Evolutionary conservation across 2,113 vertebrate species (phyloP).

Genomic region (Aplodontia rufa): DNA sequence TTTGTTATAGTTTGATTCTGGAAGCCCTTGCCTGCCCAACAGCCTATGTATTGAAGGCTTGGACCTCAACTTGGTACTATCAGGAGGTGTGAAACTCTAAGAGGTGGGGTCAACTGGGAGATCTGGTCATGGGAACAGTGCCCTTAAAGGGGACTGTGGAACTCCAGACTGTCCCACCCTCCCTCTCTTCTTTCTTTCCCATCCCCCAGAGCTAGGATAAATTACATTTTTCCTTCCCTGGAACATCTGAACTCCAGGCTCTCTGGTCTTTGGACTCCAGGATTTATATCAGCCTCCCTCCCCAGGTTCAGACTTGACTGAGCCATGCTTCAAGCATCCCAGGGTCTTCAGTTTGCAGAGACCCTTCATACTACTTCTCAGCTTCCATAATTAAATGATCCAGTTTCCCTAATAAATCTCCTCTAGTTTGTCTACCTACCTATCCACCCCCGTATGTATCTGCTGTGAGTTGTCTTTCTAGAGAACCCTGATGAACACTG

Average conservation of each 20-base stretch:
- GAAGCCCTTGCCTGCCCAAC: not conserved
- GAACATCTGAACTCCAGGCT: not conserved
- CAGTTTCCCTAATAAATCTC: not conserved
- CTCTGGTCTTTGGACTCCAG: too few relatives aligned
- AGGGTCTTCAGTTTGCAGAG: not conserved
- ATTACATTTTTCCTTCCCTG: not conserved
- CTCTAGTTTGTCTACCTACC: not conserved
- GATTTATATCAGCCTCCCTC: not conserved
- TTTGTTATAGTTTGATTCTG: not conserved
- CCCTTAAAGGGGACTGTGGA: not conserved
- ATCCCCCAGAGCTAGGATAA: too few relatives aligned
- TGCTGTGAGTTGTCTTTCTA: not conserved
- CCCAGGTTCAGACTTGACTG: not conserved
- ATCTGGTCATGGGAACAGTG: not conserved
- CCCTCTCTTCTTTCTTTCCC: not conserved
- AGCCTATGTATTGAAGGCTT: not conserved
- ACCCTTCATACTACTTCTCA: not conserved
- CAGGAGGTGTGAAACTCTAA: too few relatives aligned
- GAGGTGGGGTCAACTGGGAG: not conserved
- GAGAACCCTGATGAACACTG: not conserved
- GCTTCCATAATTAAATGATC: not conserved
- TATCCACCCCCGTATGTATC: not conserved
- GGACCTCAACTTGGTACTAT: too few relatives aligned
- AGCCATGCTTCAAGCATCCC: not conserved
- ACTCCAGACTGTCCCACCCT: not conserved